These are phyloP conservation scores for Epinotia brunnichana DNA, from an alignment of 2,888 invertebrate species.

Conservation along the genomic window DNA sequence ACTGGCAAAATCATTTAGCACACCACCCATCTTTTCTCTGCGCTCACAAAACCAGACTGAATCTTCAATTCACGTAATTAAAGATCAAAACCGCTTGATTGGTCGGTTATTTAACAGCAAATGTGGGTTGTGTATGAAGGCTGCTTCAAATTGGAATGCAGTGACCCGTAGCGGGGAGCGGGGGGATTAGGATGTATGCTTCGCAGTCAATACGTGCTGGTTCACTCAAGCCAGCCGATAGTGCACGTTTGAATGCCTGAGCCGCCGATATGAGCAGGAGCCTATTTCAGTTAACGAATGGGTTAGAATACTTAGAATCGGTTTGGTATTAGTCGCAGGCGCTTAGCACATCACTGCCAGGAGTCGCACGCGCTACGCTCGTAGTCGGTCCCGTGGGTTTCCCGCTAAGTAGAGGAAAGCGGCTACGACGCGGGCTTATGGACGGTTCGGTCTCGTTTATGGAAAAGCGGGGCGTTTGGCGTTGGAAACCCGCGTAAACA, in stretches of 20 bases:
- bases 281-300: conserved; percentile 2
- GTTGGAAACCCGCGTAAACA: too few relatives aligned
- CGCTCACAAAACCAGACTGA: background rate
- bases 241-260: conserved; percentile 11
- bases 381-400: too few relatives aligned
- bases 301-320: background rate
- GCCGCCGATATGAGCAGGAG: conserved; percentile 7
- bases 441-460: too few relatives aligned
- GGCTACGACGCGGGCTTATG: too few relatives aligned
- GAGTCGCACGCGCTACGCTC: too few relatives aligned
- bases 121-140: conserved; percentile 55
- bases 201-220: conserved; percentile 42
- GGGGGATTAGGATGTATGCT: conserved; percentile 40
- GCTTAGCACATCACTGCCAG: background rate
- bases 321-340: background rate
- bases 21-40: conserved; percentile 13
- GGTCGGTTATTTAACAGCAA: conserved; percentile 11
- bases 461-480: too few relatives aligned
- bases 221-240: conserved; percentile 39
- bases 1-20: conserved; percentile 37
- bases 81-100: conserved; percentile 27
- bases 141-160: conserved; percentile 67
- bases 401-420: too few relatives aligned
- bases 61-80: background rate
- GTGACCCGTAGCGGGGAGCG: conserved; percentile 55